phyloP scores from a whole-genome alignment of 2,113 vertebrate species.

The Larimichthys polyactis region DNA sequence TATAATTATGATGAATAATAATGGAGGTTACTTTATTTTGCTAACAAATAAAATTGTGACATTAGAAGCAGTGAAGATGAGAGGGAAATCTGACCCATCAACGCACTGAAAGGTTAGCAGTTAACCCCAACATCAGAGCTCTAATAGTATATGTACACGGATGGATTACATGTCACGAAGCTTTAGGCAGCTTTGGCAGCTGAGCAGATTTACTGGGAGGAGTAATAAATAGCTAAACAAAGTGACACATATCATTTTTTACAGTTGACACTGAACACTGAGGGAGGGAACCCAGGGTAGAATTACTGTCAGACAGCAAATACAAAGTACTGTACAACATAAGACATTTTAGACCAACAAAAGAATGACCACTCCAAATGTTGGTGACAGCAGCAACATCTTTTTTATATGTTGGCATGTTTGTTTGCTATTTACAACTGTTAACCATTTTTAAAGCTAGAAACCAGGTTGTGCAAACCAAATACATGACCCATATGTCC shows the following conservation, averaged over 20 bases:
- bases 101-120: slow-evolving; percentile 19
- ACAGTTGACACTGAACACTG: neutral
- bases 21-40: neutral
- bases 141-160: neutral
- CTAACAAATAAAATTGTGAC: neutral
- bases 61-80: neutral
- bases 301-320: neutral
- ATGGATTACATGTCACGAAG: neutral
- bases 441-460: too few relatives aligned
- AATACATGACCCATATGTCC: neutral
- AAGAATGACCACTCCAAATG: too few relatives aligned
- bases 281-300: neutral
- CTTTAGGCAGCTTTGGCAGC: neutral
- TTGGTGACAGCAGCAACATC: too few relatives aligned
- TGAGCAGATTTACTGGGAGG: slow-evolving; percentile 16
- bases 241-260: slow-evolving; percentile 10
- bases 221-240: slow-evolving; percentile 21
- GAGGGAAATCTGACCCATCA: slow-evolving; percentile 10
- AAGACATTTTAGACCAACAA: too few relatives aligned
- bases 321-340: neutral
- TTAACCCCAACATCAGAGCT: slow-evolving; percentile 22
- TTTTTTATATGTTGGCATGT: too few relatives aligned
- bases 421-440: too few relatives aligned
- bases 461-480: too few relatives aligned
- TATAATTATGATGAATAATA: too few relatives aligned